These are phyloP conservation scores for Astyanax mexicanus DNA, from an alignment of 2,797 vertebrate species.

Conservation along the genomic window DNA sequence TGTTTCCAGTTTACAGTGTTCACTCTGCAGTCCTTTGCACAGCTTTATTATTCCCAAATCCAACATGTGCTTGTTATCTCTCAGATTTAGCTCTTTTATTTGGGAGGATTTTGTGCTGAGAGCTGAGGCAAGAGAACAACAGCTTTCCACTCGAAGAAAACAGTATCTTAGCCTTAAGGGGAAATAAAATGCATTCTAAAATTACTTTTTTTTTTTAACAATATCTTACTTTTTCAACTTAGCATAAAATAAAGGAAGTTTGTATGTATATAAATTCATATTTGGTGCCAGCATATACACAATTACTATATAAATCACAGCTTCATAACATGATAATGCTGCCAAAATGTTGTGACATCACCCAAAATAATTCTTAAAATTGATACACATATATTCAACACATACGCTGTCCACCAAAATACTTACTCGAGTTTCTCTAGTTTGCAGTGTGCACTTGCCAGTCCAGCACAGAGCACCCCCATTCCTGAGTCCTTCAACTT, in stretches of 20 bases:
- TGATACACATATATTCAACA: neutral
- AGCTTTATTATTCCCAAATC: slow-evolving; percentile 7
- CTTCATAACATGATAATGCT: too few relatives aligned
- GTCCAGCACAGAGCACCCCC: slow-evolving; percentile 1
- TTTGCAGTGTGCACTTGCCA: slow-evolving; percentile 11
- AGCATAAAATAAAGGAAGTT: too few relatives aligned
- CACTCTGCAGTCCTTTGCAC: neutral
- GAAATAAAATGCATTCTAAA: neutral
- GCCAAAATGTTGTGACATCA: too few relatives aligned
- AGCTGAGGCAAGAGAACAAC: slow-evolving; percentile 23
- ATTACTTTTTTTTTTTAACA: too few relatives aligned
- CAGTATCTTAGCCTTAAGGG: slow-evolving; percentile 19
- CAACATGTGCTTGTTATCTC: slow-evolving; percentile 4
- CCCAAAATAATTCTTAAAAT: too few relatives aligned
- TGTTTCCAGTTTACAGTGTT: slow-evolving; percentile 15
- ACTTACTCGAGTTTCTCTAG: slow-evolving; percentile 13
- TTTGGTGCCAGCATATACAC: too few relatives aligned
- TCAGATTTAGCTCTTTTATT: slow-evolving; percentile 33
- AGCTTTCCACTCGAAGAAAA: slow-evolving; percentile 7
- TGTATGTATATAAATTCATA: too few relatives aligned
- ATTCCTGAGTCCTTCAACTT: slow-evolving; percentile 14
- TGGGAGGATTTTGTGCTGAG: slow-evolving; percentile 6
- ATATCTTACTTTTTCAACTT: too few relatives aligned
- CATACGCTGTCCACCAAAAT: neutral
- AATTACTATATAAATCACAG: too few relatives aligned